phyloP scores from a whole-genome alignment of 2,113 vertebrate species.

The Asarcornis scutulata region DNA sequence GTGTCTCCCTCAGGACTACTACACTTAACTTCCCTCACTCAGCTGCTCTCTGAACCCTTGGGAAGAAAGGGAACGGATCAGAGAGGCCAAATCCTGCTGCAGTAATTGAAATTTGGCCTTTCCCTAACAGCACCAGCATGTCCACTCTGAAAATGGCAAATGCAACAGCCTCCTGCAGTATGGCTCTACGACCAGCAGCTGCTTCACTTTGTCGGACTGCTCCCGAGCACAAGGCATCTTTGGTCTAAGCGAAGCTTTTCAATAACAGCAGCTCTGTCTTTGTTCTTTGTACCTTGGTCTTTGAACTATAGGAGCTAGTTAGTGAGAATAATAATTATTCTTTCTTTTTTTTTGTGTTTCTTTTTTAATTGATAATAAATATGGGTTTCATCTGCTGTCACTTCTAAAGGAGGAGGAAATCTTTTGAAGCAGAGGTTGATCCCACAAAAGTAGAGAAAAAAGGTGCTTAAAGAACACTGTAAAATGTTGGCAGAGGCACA shows the following conservation, averaged over 20 bases:
- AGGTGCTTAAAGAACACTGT: not conserved
- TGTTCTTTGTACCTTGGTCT: not conserved
- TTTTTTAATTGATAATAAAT: not conserved
- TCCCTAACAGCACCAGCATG: not conserved
- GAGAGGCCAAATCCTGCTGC: not conserved
- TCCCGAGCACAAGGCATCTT: not conserved
- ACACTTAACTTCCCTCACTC: not conserved
- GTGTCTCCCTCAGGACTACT: not conserved
- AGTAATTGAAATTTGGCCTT: not conserved
- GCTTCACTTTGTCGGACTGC: not conserved
- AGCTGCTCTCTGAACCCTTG: not conserved
- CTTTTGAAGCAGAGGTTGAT: not conserved
- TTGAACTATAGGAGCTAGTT: not conserved
- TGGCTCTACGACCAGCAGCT: not conserved
- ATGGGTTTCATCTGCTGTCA: not conserved
- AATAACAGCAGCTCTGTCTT: not conserved
- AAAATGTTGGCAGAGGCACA: not conserved
- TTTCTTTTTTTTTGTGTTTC: not conserved
- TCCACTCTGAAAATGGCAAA: not conserved
- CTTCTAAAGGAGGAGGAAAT: not conserved
- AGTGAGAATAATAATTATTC: not conserved
- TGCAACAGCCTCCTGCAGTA: not conserved
- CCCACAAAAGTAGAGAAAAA: not conserved
- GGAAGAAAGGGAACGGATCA: not conserved
- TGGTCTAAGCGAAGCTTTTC: not conserved